Conservation (phyloP, 2,797 vertebrate genomes). For the Pachyuromys duprasi region DNA sequence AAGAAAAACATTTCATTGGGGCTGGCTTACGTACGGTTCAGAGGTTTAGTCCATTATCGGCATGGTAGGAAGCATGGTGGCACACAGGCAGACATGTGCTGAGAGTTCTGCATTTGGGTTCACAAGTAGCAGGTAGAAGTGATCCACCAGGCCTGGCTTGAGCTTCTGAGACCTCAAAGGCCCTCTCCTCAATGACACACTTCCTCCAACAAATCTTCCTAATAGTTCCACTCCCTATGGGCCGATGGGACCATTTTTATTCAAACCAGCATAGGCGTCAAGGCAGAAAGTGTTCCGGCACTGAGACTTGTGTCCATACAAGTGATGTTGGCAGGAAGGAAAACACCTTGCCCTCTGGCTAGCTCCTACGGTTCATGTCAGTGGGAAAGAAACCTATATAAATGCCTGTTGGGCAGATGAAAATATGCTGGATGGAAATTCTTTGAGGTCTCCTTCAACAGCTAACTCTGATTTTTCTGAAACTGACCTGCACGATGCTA, state of each 20-base stretch:
- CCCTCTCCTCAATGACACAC: neutral
- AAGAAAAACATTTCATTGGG: neutral
- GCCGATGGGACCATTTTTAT: neutral
- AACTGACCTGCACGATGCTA: no score
- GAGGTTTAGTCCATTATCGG: neutral
- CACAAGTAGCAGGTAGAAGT: neutral
- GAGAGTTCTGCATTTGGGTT: neutral
- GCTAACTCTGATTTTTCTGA: neutral
- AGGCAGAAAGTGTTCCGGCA: neutral
- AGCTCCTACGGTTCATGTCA: neutral
- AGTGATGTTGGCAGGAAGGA: neutral
- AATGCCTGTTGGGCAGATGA: neutral
- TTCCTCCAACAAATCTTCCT: neutral
- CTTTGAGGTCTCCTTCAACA: neutral
- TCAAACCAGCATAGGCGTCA: neutral
- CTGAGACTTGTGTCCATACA: neutral
- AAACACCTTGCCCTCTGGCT: neutral
- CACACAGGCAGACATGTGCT: neutral
- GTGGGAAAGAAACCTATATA: neutral
- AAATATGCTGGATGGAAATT: neutral
- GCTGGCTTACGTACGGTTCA: neutral
- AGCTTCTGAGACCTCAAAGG: neutral
- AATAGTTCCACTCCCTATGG: neutral
- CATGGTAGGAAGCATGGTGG: neutral
- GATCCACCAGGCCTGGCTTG: neutral